Evolutionary conservation across 2,113 vertebrate species (phyloP), one percentile per base, ranked within the genome.

Genomic region (Xerus inauris): DNA sequence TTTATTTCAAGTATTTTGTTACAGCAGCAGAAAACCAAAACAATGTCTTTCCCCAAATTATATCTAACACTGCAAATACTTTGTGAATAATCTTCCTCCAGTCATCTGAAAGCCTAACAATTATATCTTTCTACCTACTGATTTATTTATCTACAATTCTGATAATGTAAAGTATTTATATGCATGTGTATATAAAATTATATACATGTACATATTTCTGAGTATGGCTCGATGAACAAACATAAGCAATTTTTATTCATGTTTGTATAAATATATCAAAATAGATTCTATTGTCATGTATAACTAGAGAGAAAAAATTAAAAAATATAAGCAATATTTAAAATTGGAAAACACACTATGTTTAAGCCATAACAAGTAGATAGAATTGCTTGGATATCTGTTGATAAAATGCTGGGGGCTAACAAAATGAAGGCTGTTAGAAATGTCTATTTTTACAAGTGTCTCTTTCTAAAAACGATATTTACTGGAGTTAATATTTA

Each of bases 401-500:
- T 28, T 28, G 24, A 82, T 45, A 79, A 91, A 95, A 80, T 69
- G 30, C n/a, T 87, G 12, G 0, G 6, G 28, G 2, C 62, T 88
- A 59, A 79, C n/a, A 64, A 69, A 94, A 67, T 67, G 32, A 69
- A 79, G 20, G 8, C 38, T 73, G 47, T 86, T 79, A 83, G 62
- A 62, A 77, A 73, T 47, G 14, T n/a, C 49, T 79, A 45, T 64
- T 97, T 95, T 49, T 9, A 0, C 65, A 69, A 57, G 17, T 69
- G 73, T 76, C 87, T 82, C 14, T 65, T 64, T 87, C 22, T 9
- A 0, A 28, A 80, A 82, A 87, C 42, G 22, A 87, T 47, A 80
- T 80, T 51, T 83, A 1, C 49, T 67, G 11, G 49, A 75, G 67
- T 94, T 95, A 73, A 90, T 72, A 89, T 81, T n/a, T 83, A 45